Conservation (phyloP, 2,888 invertebrate genomes). For the Schizotus pectinicornis region DNA sequence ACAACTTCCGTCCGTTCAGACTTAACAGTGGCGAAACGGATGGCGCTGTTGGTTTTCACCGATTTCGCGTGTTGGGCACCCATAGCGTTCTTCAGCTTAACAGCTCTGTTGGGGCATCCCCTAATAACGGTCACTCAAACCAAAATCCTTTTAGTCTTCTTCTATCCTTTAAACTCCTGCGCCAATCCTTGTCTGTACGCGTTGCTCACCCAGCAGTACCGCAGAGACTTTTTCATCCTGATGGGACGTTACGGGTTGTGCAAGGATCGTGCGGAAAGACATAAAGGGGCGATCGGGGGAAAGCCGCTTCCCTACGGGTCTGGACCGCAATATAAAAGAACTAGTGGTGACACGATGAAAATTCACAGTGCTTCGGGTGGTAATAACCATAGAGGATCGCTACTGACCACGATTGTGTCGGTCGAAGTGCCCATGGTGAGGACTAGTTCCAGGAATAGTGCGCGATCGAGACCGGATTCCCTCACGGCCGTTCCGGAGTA, state of each 20-base stretch:
- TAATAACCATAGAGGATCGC: conserved; percentile 51
- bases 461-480: conserved; percentile 44
- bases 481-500: conserved; percentile 48
- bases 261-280: conserved; percentile 57
- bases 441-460: conserved; percentile 47
- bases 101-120: conserved; percentile 68
- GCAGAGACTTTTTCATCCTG: conserved; percentile 64
- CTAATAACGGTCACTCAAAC: conserved; percentile 64
- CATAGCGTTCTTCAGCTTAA: conserved; percentile 70
- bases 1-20: conserved; percentile 58
- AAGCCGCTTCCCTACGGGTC: conserved; percentile 55
- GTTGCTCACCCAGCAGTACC: conserved; percentile 69
- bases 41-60: conserved; percentile 72
- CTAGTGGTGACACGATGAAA: conserved; percentile 38
- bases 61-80: conserved; percentile 70
- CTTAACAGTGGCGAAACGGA: conserved; percentile 66
- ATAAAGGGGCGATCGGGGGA: conserved; percentile 59
- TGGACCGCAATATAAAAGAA: conserved; percentile 50
- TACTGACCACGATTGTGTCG: conserved; percentile 56
- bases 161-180: conserved; percentile 73
- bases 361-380: conserved; percentile 43
- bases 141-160: conserved; percentile 68
- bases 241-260: conserved; percentile 61
- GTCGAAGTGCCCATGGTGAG: conserved; percentile 53
- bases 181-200: conserved; percentile 75